phyloP scores from a whole-genome alignment of 2,113 vertebrate species.

The Cyprinodon tularosa region DNA sequence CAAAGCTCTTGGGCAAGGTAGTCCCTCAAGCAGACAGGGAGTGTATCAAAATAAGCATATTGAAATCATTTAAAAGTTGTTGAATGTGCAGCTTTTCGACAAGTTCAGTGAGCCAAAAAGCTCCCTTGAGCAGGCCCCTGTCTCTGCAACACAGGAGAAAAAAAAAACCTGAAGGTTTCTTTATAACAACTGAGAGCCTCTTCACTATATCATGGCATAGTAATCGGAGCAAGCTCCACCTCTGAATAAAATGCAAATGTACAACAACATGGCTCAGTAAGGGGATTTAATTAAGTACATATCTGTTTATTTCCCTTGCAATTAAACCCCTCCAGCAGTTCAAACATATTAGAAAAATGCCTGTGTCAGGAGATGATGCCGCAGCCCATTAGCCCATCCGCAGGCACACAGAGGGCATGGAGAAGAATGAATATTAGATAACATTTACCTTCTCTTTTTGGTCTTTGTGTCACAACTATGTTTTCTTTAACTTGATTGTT shows the following conservation, averaged over 20 bases:
- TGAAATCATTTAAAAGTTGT: conserved; percentile 67
- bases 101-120: conserved; percentile 54
- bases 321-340: conserved; percentile 75
- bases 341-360: conserved; percentile 72
- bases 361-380: conserved; percentile 62
- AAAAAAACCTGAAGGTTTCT: not conserved
- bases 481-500: conserved; percentile 1
- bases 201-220: conserved; percentile 44
- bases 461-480: not conserved
- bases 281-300: conserved; percentile 70
- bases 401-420: conserved; percentile 41
- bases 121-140: conserved; percentile 49
- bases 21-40: conserved; percentile 43
- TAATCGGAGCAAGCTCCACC: conserved; percentile 30
- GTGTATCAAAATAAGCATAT: conserved; percentile 63
- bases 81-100: conserved; percentile 60
- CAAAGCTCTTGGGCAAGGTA: conserved; percentile 39
- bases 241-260: conserved; percentile 66
- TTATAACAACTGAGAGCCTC: conserved; percentile 26
- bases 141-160: conserved; percentile 30
- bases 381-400: conserved; percentile 69
- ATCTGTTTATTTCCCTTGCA: conserved; percentile 67
- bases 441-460: conserved; percentile 27
- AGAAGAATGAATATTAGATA: conserved; percentile 35
- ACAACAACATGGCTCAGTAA: conserved; percentile 38